phyloP scores from a whole-genome alignment of 2,888 invertebrate species.

The Andricus curvator region DNA sequence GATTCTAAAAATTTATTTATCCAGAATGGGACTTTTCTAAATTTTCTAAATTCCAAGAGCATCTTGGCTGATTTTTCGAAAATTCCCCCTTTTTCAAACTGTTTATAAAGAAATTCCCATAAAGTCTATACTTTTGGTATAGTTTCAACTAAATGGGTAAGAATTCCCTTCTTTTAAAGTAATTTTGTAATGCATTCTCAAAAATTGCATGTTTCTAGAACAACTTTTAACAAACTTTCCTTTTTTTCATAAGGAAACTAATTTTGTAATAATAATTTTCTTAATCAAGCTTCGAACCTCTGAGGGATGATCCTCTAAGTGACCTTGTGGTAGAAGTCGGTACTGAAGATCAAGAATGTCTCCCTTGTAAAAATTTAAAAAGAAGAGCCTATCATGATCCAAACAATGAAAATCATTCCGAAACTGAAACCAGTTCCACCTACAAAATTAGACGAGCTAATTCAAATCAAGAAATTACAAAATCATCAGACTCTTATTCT shows the following conservation, averaged over 20 bases:
- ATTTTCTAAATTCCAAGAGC: neutral
- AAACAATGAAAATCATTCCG: neutral
- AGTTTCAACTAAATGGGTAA: too few relatives aligned
- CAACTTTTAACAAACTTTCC: too few relatives aligned
- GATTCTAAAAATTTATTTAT: too few relatives aligned
- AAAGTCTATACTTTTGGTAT: too few relatives aligned
- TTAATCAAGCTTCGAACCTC: neutral
- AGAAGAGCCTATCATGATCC: neutral
- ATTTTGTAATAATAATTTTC: neutral
- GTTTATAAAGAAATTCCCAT: too few relatives aligned
- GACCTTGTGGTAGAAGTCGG: slow-evolving; percentile 59
- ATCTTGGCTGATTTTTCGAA: neutral
- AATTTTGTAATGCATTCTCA: too few relatives aligned
- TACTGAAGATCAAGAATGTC: neutral
- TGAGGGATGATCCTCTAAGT: slow-evolving; percentile 39
- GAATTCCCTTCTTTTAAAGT: too few relatives aligned
- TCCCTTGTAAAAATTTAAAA: neutral
- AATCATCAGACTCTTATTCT: neutral
- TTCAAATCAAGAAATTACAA: neutral
- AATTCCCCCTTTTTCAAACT: neutral
- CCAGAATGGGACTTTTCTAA: too few relatives aligned
- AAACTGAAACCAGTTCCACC: neutral
- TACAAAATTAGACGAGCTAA: neutral
- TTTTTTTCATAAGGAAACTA: neutral
- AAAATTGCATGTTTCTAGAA: too few relatives aligned